A percentile compares a stretch with the other conserved stretches of the same genome.
These are phyloP conservation scores for Electrophaes corylata DNA, from an alignment of 2,888 invertebrate genomes.

Conservation along the genomic window DNA sequence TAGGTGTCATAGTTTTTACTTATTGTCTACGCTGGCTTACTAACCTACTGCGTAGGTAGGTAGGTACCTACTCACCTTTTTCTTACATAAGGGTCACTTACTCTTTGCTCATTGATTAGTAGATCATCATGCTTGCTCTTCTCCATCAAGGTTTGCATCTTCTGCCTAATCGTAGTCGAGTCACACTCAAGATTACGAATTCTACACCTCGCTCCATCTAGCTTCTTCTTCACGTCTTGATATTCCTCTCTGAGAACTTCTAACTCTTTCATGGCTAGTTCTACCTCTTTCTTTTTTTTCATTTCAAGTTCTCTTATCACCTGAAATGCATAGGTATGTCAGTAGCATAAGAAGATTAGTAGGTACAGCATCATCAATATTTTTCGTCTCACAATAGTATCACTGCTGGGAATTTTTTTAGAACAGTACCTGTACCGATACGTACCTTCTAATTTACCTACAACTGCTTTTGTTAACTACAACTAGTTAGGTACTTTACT, in stretches of 20 bases:
- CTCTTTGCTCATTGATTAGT: constrained; percentile 86
- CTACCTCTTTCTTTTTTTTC: constrained; percentile 83
- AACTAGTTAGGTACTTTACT: neutral
- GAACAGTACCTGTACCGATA: too few relatives aligned
- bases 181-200: constrained; percentile 88
- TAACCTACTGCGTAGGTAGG: too few relatives aligned
- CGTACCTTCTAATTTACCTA: neutral
- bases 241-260: constrained; percentile 79
- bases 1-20: too few relatives aligned
- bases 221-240: constrained; percentile 85
- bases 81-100: constrained; percentile 47
- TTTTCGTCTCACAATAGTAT: neutral
- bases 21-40: too few relatives aligned
- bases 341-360: neutral
- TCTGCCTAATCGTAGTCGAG: constrained; percentile 81
- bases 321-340: constrained; percentile 39
- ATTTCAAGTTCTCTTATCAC: constrained; percentile 82
- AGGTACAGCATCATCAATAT: neutral
- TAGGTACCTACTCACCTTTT: too few relatives aligned
- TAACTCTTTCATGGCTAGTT: constrained; percentile 85
- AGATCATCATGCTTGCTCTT: constrained; percentile 87
- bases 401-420: too few relatives aligned
- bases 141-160: constrained; percentile 84
- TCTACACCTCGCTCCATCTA: constrained; percentile 87
- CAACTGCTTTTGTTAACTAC: neutral